Conservation (phyloP, 1,140 invertebrate species). For the Habropoda laboriosa region DNA sequence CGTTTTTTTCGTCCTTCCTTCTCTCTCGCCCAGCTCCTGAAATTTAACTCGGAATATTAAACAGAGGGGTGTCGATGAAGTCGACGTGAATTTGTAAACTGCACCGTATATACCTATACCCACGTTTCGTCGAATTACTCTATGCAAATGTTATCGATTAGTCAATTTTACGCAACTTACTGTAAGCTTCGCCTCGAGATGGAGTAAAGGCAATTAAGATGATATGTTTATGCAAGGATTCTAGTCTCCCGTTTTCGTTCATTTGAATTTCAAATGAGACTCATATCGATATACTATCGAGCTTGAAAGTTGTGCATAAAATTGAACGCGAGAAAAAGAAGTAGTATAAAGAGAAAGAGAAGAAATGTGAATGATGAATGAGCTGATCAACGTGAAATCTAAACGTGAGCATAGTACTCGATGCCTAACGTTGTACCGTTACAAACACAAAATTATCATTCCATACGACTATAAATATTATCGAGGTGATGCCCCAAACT, state of each 20-base stretch:
- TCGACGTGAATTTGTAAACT: not conserved
- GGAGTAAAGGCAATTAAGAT: not conserved
- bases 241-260: not conserved
- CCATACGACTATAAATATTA: conserved; percentile 58
- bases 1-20: not conserved
- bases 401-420: not conserved
- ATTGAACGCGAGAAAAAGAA: not conserved
- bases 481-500: conserved; percentile 57
- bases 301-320: not conserved
- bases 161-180: not conserved
- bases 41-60: not conserved
- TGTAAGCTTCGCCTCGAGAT: not conserved
- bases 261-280: conserved; percentile 1
- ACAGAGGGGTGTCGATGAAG: too few species aligned
- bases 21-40: not conserved
- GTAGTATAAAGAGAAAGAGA: not conserved
- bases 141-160: not conserved
- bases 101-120: too few species aligned
- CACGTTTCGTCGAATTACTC: not conserved
- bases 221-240: not conserved
- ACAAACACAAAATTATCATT: conserved; percentile 53
- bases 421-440: conserved; percentile 38
- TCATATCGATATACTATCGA: not conserved
- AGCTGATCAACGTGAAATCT: conserved; percentile 16
- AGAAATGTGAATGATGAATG: not conserved